Conservation (phyloP, 2,888 invertebrate species). For the Helicoverpa assulta region DNA sequence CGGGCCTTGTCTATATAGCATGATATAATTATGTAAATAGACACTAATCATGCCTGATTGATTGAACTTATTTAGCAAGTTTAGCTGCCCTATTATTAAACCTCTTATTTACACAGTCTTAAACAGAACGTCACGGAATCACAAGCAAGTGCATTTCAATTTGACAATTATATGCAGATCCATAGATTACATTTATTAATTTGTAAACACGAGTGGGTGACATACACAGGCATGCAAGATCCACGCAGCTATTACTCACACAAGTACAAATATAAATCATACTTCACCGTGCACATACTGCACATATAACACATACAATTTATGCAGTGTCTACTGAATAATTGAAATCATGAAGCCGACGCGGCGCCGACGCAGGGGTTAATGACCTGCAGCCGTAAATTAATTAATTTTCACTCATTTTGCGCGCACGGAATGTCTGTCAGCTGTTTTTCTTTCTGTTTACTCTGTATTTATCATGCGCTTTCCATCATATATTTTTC, state of each 20-base stretch:
- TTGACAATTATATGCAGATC: neutral
- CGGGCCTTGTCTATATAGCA: too few species aligned
- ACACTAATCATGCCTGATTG: too few species aligned
- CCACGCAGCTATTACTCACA: neutral
- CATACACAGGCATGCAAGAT: too few species aligned
- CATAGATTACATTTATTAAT: too few species aligned
- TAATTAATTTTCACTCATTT: conserved; percentile 36
- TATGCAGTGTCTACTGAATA: conserved; percentile 13
- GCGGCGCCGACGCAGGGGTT: neutral
- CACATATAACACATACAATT: neutral
- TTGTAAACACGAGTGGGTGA: too few species aligned
- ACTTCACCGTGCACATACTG: neutral
- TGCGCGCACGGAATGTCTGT: conserved; percentile 15
- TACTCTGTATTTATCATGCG: neutral
- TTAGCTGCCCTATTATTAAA: too few species aligned
- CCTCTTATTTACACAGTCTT: too few species aligned
- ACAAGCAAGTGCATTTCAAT: too few species aligned
- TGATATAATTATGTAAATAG: too few species aligned
- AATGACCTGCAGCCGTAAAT: conserved; percentile 24
- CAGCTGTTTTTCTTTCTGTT: conserved; percentile 7
- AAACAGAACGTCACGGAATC: neutral
- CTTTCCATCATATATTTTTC: neutral
- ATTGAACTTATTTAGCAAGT: too few species aligned
- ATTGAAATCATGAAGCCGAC: conserved; percentile 3
- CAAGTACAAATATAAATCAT: neutral